Base-by-base conservation (phyloP, 2,113 vertebrate genomes). In the Lasiurus borealis region DNA sequence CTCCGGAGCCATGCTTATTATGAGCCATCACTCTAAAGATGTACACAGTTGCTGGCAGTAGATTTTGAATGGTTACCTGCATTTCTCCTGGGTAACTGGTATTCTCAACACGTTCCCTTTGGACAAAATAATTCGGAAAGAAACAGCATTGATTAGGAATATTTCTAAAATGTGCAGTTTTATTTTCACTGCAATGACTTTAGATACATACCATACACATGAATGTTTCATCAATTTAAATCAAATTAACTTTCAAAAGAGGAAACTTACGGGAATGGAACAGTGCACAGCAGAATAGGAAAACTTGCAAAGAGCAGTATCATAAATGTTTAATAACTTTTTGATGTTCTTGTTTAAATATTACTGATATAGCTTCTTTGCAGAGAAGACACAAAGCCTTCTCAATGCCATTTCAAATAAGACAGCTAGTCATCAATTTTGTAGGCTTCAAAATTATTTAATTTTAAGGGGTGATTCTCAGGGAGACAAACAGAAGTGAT, bases 11-110 rank as follows among this genome's bases (percentile, higher is more conserved):
- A 5, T 99, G 99, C 96, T 97, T 98, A 97, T 99, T 99, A 95
- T 99, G 99, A 34, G 99, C 99, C 97, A 99, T 98, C 2, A 99
- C 99, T 88, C 99, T 98, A 90, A 99, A 99, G 97, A 98, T 96
- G 81, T 99, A 99, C 94, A 99, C 99, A 29, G 99, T 99, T 84
- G 99, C 99, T 68, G 99, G 99, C 99, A 99, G 99, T 88, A 99
- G 99, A 97, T 99, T 99, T 95, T 99, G 99, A 97, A 99, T 99
- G 93, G 98, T 99, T 96, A 99, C 99, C 95, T 99, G 99, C 40
- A 99, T 99, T 98, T 99, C 99, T 69, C 99, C 99, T 8, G 99
- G 98, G 52, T 97, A 99, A 95, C 98, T 99, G 31, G 99, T 99
- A 62, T 99, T 99, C 96, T 99, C 98, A 13, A 99, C 98, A 15